A percentile compares a stretch with the other conserved stretches of the same genome.
These are phyloP conservation scores for Aurelia sp. DNA, from an alignment of 30 jellyfish, hydroid and myxozoan genomes.

Conservation along the genomic window DNA sequence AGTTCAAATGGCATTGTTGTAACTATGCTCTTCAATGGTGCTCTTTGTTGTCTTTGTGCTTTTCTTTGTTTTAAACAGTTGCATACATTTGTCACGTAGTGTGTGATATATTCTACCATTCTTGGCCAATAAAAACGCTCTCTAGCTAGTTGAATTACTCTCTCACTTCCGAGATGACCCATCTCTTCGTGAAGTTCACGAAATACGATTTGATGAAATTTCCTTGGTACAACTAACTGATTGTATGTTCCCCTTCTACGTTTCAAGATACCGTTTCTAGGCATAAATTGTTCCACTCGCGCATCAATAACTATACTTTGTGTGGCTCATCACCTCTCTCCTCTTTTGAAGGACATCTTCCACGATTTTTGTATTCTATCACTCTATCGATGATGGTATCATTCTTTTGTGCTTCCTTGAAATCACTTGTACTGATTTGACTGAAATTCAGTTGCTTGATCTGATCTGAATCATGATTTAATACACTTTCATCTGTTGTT, in stretches of 20 bases:
- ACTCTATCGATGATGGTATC: too few relatives aligned
- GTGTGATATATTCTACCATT: not conserved
- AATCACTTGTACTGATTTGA: constrained; percentile 6
- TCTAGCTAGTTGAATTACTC: constrained; percentile 37
- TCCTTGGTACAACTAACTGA: constrained; percentile 15
- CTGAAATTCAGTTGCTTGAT: not conserved
- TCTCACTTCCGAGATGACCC: constrained; percentile 37
- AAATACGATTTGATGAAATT: not conserved
- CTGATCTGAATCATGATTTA: constrained; percentile 2
- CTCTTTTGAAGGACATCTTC: not conserved
- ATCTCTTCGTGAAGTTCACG: constrained; percentile 14
- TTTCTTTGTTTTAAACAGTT: too few relatives aligned
- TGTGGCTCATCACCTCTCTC: constrained; percentile 2
- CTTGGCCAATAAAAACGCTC: too few relatives aligned
- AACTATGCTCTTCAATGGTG: too few relatives aligned
- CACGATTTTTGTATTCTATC: too few relatives aligned
- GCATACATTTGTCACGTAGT: not conserved
- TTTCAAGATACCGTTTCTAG: not conserved
- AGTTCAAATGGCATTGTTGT: too few relatives aligned
- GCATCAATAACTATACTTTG: not conserved
- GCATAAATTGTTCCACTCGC: not conserved
- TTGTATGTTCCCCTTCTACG: not conserved
- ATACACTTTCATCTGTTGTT: constrained; percentile 2
- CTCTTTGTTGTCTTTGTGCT: too few relatives aligned
- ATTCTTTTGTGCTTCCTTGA: not conserved